Evolutionary conservation across 2,888 invertebrate genomes (phyloP).

Genomic region (Habroteleia sp.): DNA sequence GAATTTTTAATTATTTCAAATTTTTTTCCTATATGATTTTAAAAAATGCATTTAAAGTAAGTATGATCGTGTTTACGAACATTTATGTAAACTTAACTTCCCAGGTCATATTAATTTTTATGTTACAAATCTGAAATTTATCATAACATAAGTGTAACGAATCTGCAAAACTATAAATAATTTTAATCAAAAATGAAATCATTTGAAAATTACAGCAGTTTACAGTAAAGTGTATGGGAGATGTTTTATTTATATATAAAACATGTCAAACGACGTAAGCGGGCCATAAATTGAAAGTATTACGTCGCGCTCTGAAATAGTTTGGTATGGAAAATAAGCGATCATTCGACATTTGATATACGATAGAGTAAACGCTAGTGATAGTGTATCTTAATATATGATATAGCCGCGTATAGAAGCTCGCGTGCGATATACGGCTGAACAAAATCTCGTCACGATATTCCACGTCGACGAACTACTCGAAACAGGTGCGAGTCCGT

Average conservation of each 20-base stretch:
- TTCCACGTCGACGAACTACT: conserved; percentile 63
- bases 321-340: conserved; percentile 36
- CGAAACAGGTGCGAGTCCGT: conserved; percentile 63
- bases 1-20: no score
- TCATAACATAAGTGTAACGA: no score
- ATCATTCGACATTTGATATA: conserved; percentile 44
- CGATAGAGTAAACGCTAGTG: conserved; percentile 13
- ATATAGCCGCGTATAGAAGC: conserved; percentile 28
- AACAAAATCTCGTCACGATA: conserved; percentile 62
- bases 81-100: no score
- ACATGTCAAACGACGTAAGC: background rate
- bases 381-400: conserved; percentile 51
- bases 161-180: no score
- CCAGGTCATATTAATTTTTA: no score
- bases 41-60: no score
- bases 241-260: conserved; percentile 22
- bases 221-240: background rate
- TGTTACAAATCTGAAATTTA: no score
- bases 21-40: no score
- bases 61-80: no score
- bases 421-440: conserved; percentile 39
- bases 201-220: no score
- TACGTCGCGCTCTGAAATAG: conserved; percentile 13
- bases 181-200: no score
- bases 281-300: conserved; percentile 27